Percentiles rank a stretch among this genome's conserved stretches.
Evolutionary conservation across 2,113 vertebrate genomes (phyloP).

Genomic region (Muntiacus reevesi): DNA sequence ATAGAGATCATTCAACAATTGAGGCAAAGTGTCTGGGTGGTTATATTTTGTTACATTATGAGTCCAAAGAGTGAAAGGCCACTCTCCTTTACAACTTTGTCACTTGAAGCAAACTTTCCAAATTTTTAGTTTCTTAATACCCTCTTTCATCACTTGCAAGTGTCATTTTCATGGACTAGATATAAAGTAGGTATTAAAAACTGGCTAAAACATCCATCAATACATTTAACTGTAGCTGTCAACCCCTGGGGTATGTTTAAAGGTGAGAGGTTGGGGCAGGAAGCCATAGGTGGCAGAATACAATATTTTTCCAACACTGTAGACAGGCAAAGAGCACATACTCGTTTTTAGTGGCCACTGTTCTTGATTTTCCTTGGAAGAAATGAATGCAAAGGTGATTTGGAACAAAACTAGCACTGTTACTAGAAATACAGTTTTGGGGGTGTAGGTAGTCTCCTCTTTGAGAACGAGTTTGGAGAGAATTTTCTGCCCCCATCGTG

Average conservation of each 20-base stretch:
- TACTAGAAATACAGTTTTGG: neutral
- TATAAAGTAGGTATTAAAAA: neutral
- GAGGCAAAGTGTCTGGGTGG: neutral
- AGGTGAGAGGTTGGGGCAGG: neutral
- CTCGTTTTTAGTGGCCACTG: neutral
- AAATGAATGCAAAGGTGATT: neutral
- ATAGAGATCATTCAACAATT: neutral
- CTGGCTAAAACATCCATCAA: neutral
- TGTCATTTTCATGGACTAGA: neutral
- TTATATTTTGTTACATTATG: neutral
- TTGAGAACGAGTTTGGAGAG: neutral
- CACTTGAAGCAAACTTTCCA: neutral
- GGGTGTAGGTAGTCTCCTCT: neutral
- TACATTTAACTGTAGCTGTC: neutral
- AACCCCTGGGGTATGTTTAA: neutral
- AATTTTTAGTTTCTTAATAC: slow-evolving; percentile 11
- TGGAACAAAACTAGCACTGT: neutral
- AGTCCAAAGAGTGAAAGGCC: neutral
- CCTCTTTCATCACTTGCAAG: neutral
- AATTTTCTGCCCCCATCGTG: neutral
- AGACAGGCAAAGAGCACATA: neutral
- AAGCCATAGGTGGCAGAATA: neutral
- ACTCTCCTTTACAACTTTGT: neutral
- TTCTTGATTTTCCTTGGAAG: neutral
- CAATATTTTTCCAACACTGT: neutral